Evolutionary conservation across 2,888 invertebrate genomes (phyloP).

Genomic region (Siphonodentalium dalli): DNA sequence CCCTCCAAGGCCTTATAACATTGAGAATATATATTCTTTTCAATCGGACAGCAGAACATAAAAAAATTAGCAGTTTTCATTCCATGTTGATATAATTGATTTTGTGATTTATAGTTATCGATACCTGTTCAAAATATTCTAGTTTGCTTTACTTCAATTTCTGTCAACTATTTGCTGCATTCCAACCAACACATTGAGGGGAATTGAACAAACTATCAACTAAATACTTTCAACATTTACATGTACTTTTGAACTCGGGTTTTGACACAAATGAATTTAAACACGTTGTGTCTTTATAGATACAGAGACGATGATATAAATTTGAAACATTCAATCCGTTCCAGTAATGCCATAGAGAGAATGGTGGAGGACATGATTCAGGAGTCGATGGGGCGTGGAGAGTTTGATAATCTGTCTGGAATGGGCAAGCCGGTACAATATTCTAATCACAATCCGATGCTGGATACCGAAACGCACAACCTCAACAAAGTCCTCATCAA

Average conservation of each 20-base stretch:
- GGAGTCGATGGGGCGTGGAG: conserved; percentile 87
- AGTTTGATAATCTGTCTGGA: conserved; percentile 84
- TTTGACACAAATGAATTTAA: neutral
- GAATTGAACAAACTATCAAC: neutral
- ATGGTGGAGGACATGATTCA: conserved; percentile 91
- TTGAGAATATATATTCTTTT: no score
- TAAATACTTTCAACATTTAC: neutral
- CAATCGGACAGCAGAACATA: no score
- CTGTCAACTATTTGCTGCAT: no score
- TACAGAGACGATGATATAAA: neutral
- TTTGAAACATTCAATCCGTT: conserved; percentile 3
- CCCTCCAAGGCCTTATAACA: no score
- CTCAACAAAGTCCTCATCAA: conserved; percentile 84
- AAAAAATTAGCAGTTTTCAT: no score
- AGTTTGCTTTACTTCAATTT: no score
- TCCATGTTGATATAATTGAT: no score
- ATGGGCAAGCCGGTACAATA: conserved; percentile 81
- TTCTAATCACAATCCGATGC: conserved; percentile 80
- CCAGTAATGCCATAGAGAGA: conserved; percentile 77
- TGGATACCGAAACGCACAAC: conserved; percentile 87
- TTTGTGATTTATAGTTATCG: no score
- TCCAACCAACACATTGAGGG: no score
- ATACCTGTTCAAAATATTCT: no score
- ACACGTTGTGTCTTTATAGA: neutral
- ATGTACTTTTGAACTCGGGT: neutral